A percentile compares a stretch with the other conserved stretches of the same genome.
These are phyloP conservation scores for Nebria brevicollis DNA, from an alignment of 2,888 invertebrate species.

Conservation along the genomic window DNA sequence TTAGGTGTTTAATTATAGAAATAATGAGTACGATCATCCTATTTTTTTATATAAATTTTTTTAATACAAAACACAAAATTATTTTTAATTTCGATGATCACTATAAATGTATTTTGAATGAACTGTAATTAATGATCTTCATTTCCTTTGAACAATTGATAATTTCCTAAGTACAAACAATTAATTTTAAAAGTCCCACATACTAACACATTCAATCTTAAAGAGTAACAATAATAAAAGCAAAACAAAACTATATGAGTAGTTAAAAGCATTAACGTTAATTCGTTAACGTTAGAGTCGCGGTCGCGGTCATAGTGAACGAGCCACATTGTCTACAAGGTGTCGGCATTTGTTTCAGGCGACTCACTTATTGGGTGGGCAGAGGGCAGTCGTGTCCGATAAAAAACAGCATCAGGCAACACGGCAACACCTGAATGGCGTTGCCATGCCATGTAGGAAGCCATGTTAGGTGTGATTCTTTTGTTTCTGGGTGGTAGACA, in stretches of 20 bases:
- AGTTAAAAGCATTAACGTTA: background rate
- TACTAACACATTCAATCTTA: background rate
- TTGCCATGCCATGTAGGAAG: constrained; percentile 59
- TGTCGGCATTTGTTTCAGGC: constrained; percentile 60
- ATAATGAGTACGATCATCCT: background rate
- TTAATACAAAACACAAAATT: background rate
- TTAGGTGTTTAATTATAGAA: background rate
- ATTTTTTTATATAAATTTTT: background rate
- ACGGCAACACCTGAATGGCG: constrained; percentile 62
- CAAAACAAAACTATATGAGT: background rate
- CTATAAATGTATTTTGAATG: background rate
- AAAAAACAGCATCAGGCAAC: constrained; percentile 59
- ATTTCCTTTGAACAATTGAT: background rate
- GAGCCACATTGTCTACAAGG: constrained; percentile 56
- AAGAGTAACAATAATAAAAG: background rate
- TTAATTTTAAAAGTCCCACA: background rate
- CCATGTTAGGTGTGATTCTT: constrained; percentile 61
- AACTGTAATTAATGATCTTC: background rate
- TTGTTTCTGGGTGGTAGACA: constrained; percentile 63
- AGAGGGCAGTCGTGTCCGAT: constrained; percentile 59
- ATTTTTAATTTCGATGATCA: background rate
- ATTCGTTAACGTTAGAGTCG: constrained; percentile 6
- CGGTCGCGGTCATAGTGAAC: constrained; percentile 43
- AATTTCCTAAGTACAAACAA: background rate
- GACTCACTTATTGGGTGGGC: constrained; percentile 62